Percentiles rank a stretch among this genome's conserved stretches.
phyloP scores from a whole-genome alignment of 2,797 vertebrate species.

The Valencia hispanica region DNA sequence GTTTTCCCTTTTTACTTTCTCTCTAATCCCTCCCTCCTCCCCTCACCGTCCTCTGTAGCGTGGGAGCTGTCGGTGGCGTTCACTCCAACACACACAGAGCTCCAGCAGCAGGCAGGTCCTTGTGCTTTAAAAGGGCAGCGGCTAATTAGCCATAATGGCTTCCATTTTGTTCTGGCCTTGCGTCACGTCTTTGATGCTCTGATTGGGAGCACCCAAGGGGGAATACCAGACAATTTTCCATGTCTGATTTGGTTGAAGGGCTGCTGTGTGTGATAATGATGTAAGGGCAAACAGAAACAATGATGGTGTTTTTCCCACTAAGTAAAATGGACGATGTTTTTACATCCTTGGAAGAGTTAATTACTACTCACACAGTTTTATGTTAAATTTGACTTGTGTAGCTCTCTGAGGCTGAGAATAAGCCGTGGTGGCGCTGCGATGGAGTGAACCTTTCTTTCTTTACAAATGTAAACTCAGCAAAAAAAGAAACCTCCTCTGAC shows the following conservation, averaged over 20 bases:
- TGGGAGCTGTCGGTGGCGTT: conserved; percentile 73
- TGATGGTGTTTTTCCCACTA: conserved; percentile 53
- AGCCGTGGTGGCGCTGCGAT: not conserved
- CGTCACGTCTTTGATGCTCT: conserved; percentile 74
- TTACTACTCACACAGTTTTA: conserved; percentile 17
- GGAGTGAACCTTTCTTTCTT: conserved; percentile 3
- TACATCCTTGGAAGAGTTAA: conserved; percentile 29
- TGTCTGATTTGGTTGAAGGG: conserved; percentile 64
- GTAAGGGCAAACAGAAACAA: conserved; percentile 51
- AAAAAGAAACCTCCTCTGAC: too few species aligned
- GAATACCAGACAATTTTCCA: conserved; percentile 71
- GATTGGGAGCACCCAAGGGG: conserved; percentile 68
- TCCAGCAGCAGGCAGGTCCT: conserved; percentile 71
- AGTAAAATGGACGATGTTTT: conserved; percentile 42
- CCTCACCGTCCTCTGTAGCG: conserved; percentile 45
- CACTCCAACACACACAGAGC: conserved; percentile 62
- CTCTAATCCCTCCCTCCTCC: conserved; percentile 7
- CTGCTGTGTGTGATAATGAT: conserved; percentile 60
- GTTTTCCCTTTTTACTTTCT: conserved; percentile 12
- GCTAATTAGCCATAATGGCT: conserved; percentile 81
- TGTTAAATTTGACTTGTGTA: not conserved
- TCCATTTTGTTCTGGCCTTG: conserved; percentile 78
- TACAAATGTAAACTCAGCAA: too few species aligned
- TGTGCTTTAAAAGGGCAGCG: conserved; percentile 65
- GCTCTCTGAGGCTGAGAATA: conserved; percentile 2